Base-by-base conservation (phyloP, 2,888 invertebrate genomes). In the Omphaloscelis lunosa region DNA sequence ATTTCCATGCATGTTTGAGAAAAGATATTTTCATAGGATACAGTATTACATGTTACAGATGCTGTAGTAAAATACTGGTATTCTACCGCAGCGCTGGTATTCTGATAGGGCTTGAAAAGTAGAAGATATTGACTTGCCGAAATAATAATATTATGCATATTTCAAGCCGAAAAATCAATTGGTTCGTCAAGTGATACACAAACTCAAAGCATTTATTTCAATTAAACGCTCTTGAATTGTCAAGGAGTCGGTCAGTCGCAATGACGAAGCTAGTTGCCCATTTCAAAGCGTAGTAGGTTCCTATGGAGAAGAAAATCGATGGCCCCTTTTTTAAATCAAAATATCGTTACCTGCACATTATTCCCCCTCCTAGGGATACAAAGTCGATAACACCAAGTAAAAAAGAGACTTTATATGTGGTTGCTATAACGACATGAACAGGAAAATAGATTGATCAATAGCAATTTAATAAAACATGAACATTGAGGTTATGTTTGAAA, bases 401-500 rank as follows among this genome's bases (percentile, higher is more conserved):
- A 20, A 68, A 20, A 11, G 2, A 68, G n/a, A 11, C 11, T 51
- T 51, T 68, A 1, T 0, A 20, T 5, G 15, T 20, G 8, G 61
- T 56, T 69, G 48, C 59, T 39, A 34, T 70, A 56, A 12, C 56
- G 17, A 45, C 20, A 11, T 8, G 15, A 41, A 58, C 15, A 51
- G 12, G 27, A 61, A 82, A 77, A 56, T 51, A 23, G 15, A 51
- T 68, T 53, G 51, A 66, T 39, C 39, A 63, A 68, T 27, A 63
- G 2, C 27, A 29, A 34, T 27, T 15, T 0, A 34, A n/a, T 67
- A 62, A 62, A 61, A 72, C 68, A 79, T 67, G 3, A 56, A 12
- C n/a, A 8, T 15, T 56, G 62, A 87, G 80, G 75, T 77, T 79
- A 88, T 82, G 81, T 86, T 81, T 66, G 9, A 58, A 12, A 34